Evolutionary conservation across 2,888 invertebrate species (phyloP), one percentile per base, ranked within the genome.

Genomic region (Metellina segmentata): DNA sequence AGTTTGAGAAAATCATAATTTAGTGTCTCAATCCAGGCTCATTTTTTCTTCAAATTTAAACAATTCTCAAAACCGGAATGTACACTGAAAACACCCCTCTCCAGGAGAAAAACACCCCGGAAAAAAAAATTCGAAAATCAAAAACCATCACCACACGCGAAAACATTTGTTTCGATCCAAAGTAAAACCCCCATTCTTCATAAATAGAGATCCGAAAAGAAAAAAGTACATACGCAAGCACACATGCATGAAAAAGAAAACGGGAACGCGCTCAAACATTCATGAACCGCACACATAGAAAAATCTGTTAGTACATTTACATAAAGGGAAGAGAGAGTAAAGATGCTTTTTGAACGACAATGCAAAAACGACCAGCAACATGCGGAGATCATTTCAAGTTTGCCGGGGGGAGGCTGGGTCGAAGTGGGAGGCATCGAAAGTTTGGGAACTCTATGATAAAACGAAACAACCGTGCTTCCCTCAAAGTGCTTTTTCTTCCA

Each of bases 231-330:
- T 49, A 34, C 34, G 4, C 34, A 34, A 34, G 34, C 34, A 34
- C 16, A 49, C 6, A 52, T 11, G 11, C 75, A 19, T 77, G 1
- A 75, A 61, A 85, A 75, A 61, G 19, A 61, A 77, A 52, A 72
- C 19, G 19, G 74, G 70, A 72, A 61, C 34, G 7, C 5, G 49
- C 11, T 78, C 77, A 86, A 86, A 78, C 85, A 86, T 86, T 78
- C 85, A 86, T 75, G 81, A 52, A 75, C n/a, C 53, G 70, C 52
- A 83, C 7, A 52, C 48, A 19, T 61, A 53, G 61, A 78, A 83
- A 91, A 91, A 91, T 88, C 91, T 79, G 91, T 87, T 91, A 78
- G 77, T 78, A 72, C 77, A 91, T 91, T 87, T 91, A 83, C 91
- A 91, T 91, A 91, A 82, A 87, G 83, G 79, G 83, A 34, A 34